Evolutionary conservation across 2,797 vertebrate species (phyloP), one percentile per base, ranked within the genome.

Genomic region (Chromobotia macracanthus): DNA sequence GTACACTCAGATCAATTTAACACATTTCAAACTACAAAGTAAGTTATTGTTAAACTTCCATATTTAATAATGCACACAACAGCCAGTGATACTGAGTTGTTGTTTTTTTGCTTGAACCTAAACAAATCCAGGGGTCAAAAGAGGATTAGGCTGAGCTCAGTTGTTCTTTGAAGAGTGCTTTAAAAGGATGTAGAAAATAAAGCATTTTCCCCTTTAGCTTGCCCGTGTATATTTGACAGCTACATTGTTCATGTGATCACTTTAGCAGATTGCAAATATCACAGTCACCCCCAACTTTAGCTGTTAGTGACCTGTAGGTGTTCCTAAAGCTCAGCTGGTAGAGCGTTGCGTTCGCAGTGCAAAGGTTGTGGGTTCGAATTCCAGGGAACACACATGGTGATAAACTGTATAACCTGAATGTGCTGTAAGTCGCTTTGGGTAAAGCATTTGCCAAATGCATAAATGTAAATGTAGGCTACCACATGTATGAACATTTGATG

Each of bases 241-340:
- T 79, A 65, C 81, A 84, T 82, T 72, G 73, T 72, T 83, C 66
- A 44, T 77, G 46, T 87, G 85, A 88, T 89, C 84, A 81, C 79
- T 86, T 87, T 88, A 81, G 82, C 84, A 86, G 84, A 71, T 84
- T 80, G 69, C 61, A 82, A 79, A 63, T 79, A 72, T 77, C 77
- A 82, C 31, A 38, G 38, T 38, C 8, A 5, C 38, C 38, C 38
- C 38, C 38, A 38, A 7, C 38, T 38, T 38, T 38, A 5, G 1
- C 5, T 38, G 38, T 38, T 9, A 38, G 38, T 38, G 38, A 38
- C 80, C 85, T 83, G 41, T n/a, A n/a, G n/a, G n/a, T n/a, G n/a
- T n/a, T n/a, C n/a, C n/a, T n/a, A n/a, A n/a, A n/a, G n/a, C n/a
- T n/a, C n/a, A n/a, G n/a, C n/a, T n/a, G n/a, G n/a, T n/a, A n/a